These are phyloP conservation scores for Andrena cerasifolii DNA, from an alignment of 1,140 invertebrate species.

Conservation along the genomic window DNA sequence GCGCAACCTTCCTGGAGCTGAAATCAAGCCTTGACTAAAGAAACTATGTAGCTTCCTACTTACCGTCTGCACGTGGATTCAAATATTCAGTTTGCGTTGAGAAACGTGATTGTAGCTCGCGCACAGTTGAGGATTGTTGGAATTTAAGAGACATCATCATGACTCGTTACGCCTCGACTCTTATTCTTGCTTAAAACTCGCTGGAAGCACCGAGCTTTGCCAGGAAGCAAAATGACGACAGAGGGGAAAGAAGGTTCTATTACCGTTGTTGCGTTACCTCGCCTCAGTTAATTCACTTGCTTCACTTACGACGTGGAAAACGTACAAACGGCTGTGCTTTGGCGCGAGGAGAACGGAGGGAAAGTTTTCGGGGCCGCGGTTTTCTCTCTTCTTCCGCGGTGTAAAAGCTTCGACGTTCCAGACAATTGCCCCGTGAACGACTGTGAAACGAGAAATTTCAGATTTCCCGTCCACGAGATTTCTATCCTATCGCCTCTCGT, in stretches of 20 bases:
- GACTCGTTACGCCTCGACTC: too few species aligned
- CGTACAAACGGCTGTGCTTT: neutral
- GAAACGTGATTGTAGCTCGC: too few species aligned
- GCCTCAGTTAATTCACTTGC: neutral
- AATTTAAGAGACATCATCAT: too few species aligned
- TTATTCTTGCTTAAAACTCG: too few species aligned
- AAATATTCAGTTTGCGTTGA: too few species aligned
- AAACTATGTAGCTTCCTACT: constrained; percentile 1
- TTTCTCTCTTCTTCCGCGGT: neutral
- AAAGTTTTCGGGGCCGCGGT: neutral
- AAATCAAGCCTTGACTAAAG: neutral
- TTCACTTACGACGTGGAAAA: neutral
- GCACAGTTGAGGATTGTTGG: too few species aligned
- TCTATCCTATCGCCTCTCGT: neutral
- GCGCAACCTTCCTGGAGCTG: constrained; percentile 2
- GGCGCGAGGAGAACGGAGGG: neutral
- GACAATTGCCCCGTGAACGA: constrained; percentile 17
- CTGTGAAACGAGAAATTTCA: constrained; percentile 32
- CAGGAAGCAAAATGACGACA: neutral
- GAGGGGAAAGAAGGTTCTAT: neutral
- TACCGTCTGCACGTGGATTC: too few species aligned
- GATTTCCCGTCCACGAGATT: constrained; percentile 19
- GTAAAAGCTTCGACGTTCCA: neutral
- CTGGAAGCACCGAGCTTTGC: too few species aligned
- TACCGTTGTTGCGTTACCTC: neutral